Percentiles rank a stretch among this genome's conserved stretches.
Conservation (phyloP, 1,140 invertebrate genomes). For the Pseudomyrmex pallidus region DNA sequence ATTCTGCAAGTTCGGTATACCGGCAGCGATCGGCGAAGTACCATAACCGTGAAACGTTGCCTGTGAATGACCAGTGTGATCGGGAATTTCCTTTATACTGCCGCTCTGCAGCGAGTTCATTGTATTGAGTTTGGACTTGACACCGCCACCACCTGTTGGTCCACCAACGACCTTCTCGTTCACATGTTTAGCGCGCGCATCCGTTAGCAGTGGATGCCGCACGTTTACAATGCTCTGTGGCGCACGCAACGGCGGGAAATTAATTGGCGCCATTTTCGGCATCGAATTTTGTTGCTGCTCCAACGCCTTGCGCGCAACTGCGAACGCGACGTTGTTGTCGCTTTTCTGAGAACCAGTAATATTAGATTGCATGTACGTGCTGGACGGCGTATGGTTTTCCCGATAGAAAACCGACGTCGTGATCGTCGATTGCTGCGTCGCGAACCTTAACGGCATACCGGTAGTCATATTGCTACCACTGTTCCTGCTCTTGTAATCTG, state of each 20-base stretch:
- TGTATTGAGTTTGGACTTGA: slow-evolving; percentile 68
- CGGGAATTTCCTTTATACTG: slow-evolving; percentile 65
- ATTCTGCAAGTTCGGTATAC: slow-evolving; percentile 70
- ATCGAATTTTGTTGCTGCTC: slow-evolving; percentile 71
- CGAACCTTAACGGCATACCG: slow-evolving; percentile 63
- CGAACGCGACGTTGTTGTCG: slow-evolving; percentile 64
- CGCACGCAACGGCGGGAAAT: slow-evolving; percentile 77
- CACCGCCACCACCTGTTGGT: slow-evolving; percentile 19
- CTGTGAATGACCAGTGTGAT: slow-evolving; percentile 54
- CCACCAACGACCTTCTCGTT: slow-evolving; percentile 51
- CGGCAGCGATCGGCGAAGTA: slow-evolving; percentile 64
- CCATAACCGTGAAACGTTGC: slow-evolving; percentile 73
- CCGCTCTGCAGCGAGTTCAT: slow-evolving; percentile 54
- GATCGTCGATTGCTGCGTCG: slow-evolving; percentile 51
- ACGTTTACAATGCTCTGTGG: slow-evolving; percentile 79
- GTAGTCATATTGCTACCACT: slow-evolving; percentile 25
- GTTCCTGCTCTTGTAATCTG: slow-evolving; percentile 71
- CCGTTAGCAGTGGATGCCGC: slow-evolving; percentile 76
- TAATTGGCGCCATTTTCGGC: slow-evolving; percentile 73
- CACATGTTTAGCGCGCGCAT: slow-evolving; percentile 71
- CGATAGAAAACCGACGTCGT: slow-evolving; percentile 48
- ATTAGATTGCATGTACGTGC: slow-evolving; percentile 41
- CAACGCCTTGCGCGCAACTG: slow-evolving; percentile 66
- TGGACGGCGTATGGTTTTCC: slow-evolving; percentile 57
- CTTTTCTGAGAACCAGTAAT: slow-evolving; percentile 46